Evolutionary conservation across 2,797 vertebrate species (phyloP).

Genomic region (Xiphophorus birchmanni): DNA sequence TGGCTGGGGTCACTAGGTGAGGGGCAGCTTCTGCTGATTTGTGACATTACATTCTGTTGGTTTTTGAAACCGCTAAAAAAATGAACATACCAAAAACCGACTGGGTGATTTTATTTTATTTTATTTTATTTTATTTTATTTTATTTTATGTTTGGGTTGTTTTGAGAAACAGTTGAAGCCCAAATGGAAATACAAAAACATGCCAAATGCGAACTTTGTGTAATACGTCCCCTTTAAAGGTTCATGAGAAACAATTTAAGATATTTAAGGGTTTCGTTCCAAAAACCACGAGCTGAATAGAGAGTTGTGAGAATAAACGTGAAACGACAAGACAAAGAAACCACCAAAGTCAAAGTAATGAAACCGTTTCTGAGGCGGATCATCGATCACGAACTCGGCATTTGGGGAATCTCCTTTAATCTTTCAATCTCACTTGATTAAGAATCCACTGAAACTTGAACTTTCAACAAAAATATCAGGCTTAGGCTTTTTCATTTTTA

Average conservation of each 20-base stretch:
- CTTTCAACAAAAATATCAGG: constrained; percentile 69
- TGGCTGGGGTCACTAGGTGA: no score
- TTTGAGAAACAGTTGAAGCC: no score
- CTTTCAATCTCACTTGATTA: constrained; percentile 53
- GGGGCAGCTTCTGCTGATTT: no score
- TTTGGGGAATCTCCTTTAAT: constrained; percentile 70
- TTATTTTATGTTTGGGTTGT: no score
- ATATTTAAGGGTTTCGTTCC: background rate
- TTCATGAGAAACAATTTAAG: background rate
- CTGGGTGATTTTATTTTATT: no score
- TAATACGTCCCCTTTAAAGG: background rate
- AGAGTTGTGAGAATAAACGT: constrained; percentile 2
- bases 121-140: no score
- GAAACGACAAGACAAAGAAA: background rate
- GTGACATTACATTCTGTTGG: no score
- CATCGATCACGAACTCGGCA: constrained; percentile 53
- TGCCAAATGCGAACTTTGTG: no score
- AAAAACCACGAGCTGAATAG: background rate
- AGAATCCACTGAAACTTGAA: constrained; percentile 66
- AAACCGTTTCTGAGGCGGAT: constrained; percentile 42
- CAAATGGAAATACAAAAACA: no score
- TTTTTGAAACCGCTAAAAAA: no score
- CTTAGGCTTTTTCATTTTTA: constrained; percentile 4
- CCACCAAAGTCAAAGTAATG: constrained; percentile 52
- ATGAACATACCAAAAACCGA: no score